A percentile compares a stretch with the other conserved stretches of the same genome.
Evolutionary conservation across 2,113 vertebrate genomes (phyloP).

Genomic region (Mobula hypostoma): DNA sequence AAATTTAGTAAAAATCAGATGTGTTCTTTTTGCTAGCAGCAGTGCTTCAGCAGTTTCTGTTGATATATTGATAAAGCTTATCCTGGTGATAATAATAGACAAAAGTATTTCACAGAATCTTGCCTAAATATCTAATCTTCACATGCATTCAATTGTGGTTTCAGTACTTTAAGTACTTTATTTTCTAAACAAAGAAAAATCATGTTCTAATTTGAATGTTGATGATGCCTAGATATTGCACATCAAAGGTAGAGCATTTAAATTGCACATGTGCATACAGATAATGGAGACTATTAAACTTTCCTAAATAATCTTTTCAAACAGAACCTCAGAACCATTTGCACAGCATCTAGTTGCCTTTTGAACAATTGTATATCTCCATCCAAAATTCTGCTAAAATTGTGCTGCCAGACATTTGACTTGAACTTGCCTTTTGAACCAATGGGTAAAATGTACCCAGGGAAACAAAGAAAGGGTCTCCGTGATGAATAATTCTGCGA

Average conservation of each 20-base stretch:
- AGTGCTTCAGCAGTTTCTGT: background rate
- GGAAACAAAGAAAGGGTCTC: background rate
- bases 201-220: background rate
- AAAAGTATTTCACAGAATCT: background rate
- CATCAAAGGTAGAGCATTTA: no score
- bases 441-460: background rate
- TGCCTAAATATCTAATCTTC: background rate
- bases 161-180: background rate
- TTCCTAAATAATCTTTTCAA: background rate
- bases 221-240: background rate
- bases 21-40: background rate
- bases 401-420: background rate
- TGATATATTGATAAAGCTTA: background rate
- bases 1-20: background rate
- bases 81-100: background rate
- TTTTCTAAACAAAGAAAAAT: background rate
- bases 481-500: background rate
- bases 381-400: background rate
- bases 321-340: background rate
- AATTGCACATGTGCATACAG: background rate
- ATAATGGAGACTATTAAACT: background rate
- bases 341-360: background rate
- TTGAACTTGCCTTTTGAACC: background rate
- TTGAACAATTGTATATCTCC: background rate
- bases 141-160: no score